phyloP scores from a whole-genome alignment of 2,888 invertebrate species.

The Eristalinus aeneus region DNA sequence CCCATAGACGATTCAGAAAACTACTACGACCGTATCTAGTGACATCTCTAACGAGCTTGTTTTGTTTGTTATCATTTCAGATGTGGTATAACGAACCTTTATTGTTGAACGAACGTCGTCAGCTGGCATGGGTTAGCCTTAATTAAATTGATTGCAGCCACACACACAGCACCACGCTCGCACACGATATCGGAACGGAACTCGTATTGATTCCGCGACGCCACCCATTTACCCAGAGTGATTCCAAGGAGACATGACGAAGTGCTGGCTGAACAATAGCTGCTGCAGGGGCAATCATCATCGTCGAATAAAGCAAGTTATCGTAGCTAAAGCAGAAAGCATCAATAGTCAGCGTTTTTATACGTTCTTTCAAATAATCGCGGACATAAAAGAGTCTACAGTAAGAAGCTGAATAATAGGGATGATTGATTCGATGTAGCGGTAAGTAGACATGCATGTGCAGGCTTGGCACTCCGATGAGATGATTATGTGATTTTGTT shows the following conservation, averaged over 20 bases:
- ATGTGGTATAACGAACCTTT: slow-evolving; percentile 53
- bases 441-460: slow-evolving; percentile 75
- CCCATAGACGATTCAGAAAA: not conserved
- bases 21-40: not conserved
- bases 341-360: slow-evolving; percentile 62
- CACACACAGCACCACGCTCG: slow-evolving; percentile 2
- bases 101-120: slow-evolving; percentile 49
- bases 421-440: slow-evolving; percentile 81
- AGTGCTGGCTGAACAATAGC: slow-evolving; percentile 72
- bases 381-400: slow-evolving; percentile 70
- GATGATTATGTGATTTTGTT: not conserved
- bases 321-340: slow-evolving; percentile 66
- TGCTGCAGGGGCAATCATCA: slow-evolving; percentile 73
- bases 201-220: slow-evolving; percentile 62
- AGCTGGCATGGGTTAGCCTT: slow-evolving; percentile 66
- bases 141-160: slow-evolving; percentile 66
- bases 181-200: slow-evolving; percentile 53
- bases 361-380: slow-evolving; percentile 65
- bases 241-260: slow-evolving; percentile 73
- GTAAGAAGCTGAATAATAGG: slow-evolving; percentile 77
- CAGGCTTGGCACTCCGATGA: not conserved
- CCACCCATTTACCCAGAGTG: slow-evolving; percentile 56
- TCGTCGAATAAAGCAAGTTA: slow-evolving; percentile 73
- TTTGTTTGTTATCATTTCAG: slow-evolving; percentile 58
- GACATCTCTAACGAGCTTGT: slow-evolving; percentile 34